Evolutionary conservation across 1,140 invertebrate genomes (phyloP).

Genomic region (Tyrophagus putrescentiae): DNA sequence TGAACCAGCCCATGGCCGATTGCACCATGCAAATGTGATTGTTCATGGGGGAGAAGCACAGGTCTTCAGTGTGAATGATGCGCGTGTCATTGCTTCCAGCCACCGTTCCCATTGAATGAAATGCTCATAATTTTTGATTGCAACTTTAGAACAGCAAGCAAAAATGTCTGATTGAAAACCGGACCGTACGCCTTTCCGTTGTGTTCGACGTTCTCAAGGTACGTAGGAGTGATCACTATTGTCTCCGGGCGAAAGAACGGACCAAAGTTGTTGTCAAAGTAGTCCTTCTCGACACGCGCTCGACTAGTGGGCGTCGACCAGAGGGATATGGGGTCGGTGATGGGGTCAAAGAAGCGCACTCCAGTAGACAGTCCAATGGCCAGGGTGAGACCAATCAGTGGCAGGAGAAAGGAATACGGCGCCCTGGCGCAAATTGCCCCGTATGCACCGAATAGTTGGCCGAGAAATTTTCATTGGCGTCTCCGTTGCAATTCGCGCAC

Average conservation of each 20-base stretch:
- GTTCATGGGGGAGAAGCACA: constrained; percentile 77
- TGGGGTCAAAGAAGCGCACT: constrained; percentile 51
- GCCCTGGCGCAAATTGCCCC: constrained; percentile 60
- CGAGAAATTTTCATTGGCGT: too few relatives aligned
- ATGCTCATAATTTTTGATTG: constrained; percentile 51
- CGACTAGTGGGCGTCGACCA: constrained; percentile 80
- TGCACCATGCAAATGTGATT: constrained; percentile 63
- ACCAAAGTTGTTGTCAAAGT: constrained; percentile 74
- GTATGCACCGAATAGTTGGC: constrained; percentile 65
- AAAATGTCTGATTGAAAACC: constrained; percentile 66
- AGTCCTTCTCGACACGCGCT: constrained; percentile 68
- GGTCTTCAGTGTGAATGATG: constrained; percentile 51
- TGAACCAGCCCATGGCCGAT: constrained; percentile 77
- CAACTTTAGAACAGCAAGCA: constrained; percentile 53
- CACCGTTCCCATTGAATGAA: too few relatives aligned
- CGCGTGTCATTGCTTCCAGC: constrained; percentile 26
- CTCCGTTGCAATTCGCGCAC: background rate
- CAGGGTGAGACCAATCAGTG: constrained; percentile 45
- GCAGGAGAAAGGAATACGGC: constrained; percentile 38
- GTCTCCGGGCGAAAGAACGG: constrained; percentile 93
- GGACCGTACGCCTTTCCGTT: constrained; percentile 41
- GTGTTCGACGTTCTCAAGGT: constrained; percentile 17
- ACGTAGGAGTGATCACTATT: constrained; percentile 50
- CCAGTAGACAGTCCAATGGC: constrained; percentile 47
- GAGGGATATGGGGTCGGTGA: constrained; percentile 86